These are phyloP conservation scores for Neoaliturus tenellus DNA, from an alignment of 2,888 invertebrate genomes.

Conservation along the genomic window DNA sequence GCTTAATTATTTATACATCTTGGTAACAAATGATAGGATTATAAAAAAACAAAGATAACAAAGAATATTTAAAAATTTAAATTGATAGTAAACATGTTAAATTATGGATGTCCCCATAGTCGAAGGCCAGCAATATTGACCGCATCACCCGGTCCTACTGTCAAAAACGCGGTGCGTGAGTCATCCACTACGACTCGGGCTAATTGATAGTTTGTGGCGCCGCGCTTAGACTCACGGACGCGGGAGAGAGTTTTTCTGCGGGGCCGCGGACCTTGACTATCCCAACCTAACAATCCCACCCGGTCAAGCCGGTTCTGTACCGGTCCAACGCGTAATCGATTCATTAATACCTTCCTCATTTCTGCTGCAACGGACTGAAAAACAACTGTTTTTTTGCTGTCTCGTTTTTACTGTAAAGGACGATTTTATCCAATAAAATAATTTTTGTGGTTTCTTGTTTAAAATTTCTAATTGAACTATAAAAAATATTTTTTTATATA, in stretches of 20 bases:
- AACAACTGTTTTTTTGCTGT: not conserved
- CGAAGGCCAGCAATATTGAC: too few species aligned
- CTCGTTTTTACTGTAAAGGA: too few species aligned
- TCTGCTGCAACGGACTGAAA: not conserved
- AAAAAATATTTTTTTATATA: too few species aligned
- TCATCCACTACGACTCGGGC: not conserved
- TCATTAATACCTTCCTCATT: constrained; percentile 25
- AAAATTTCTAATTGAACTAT: too few species aligned
- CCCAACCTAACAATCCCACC: constrained; percentile 2
- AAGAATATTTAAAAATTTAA: too few species aligned
- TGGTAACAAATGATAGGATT: too few species aligned
- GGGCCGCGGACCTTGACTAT: constrained; percentile 11
- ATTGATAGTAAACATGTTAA: too few species aligned
- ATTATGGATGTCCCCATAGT: too few species aligned
- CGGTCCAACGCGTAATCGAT: not conserved
- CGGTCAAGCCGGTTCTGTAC: constrained; percentile 10
- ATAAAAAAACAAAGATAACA: too few species aligned
- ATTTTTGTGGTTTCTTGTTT: too few species aligned
- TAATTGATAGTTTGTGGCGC: not conserved
- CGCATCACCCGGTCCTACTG: not conserved
- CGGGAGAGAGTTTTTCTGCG: constrained; percentile 2
- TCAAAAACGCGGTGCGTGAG: not conserved
- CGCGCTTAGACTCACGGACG: not conserved
- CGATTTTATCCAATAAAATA: too few species aligned
- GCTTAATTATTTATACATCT: too few species aligned